A percentile compares a stretch with the other conserved stretches of the same genome.
These are phyloP conservation scores for Platalea minor DNA, from an alignment of 2,797 vertebrate species.

Conservation along the genomic window DNA sequence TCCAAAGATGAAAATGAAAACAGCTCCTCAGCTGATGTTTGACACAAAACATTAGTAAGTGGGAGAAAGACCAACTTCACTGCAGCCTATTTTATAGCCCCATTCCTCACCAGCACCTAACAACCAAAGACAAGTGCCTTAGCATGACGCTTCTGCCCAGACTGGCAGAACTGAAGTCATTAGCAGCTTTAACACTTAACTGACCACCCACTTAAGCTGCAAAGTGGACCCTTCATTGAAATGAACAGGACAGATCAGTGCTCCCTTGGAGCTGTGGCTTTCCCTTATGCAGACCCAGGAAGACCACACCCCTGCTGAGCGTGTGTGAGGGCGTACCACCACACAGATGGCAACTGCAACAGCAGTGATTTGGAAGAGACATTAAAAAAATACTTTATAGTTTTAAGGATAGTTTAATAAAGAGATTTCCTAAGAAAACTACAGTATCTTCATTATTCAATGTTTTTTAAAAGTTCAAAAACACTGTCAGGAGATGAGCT, in stretches of 20 bases:
- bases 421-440: background rate
- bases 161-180: background rate
- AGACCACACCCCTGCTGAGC: accelerated
- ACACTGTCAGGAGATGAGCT: background rate
- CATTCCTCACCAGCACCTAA: background rate
- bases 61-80: background rate
- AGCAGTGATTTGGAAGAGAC: background rate
- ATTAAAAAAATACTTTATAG: background rate
- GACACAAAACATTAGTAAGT: background rate
- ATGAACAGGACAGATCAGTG: background rate
- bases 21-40: background rate
- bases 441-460: background rate
- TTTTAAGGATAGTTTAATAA: background rate
- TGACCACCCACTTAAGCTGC: background rate
- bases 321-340: background rate
- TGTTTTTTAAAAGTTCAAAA: background rate
- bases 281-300: background rate
- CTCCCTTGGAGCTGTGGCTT: background rate
- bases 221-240: background rate
- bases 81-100: background rate
- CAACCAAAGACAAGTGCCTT: background rate
- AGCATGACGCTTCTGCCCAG: background rate
- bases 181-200: background rate
- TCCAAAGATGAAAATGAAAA: background rate
- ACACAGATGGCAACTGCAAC: background rate